Evolutionary conservation across 2,888 invertebrate species (phyloP).

Genomic region (Aleiodes testaceus): DNA sequence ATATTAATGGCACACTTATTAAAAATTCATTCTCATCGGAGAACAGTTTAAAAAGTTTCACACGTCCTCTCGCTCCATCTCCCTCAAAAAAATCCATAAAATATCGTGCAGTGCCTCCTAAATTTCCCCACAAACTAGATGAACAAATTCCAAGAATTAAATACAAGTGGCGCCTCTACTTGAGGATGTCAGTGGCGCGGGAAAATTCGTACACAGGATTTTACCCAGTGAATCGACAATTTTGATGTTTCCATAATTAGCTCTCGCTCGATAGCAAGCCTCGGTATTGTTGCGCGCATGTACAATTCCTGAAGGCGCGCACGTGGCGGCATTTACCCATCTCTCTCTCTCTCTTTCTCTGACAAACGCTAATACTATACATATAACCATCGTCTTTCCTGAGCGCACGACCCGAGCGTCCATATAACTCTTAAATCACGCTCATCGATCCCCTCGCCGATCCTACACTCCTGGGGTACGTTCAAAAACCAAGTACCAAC

Average conservation of each 20-base stretch:
- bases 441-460: conserved; percentile 46
- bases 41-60: too few relatives aligned
- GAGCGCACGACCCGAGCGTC: conserved; percentile 45
- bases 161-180: too few relatives aligned
- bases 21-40: too few relatives aligned
- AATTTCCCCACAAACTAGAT: too few relatives aligned
- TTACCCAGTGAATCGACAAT: conserved; percentile 47
- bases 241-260: conserved; percentile 56
- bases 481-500: conserved; percentile 17
- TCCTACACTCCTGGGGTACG: conserved; percentile 18
- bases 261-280: conserved; percentile 52
- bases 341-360: neutral
- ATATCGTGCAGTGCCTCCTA: too few relatives aligned
- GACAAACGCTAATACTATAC: conserved; percentile 6
- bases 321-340: conserved; percentile 42
- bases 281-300: conserved; percentile 49
- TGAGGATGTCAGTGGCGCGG: neutral
- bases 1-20: too few relatives aligned
- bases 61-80: too few relatives aligned
- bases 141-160: too few relatives aligned
- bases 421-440: conserved; percentile 51
- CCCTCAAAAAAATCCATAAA: too few relatives aligned
- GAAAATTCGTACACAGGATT: conserved; percentile 20
- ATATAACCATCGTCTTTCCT: conserved; percentile 19
- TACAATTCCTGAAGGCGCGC: conserved; percentile 40